phyloP scores from a whole-genome alignment of 2,797 vertebrate genomes.

The Falco columbarius region DNA sequence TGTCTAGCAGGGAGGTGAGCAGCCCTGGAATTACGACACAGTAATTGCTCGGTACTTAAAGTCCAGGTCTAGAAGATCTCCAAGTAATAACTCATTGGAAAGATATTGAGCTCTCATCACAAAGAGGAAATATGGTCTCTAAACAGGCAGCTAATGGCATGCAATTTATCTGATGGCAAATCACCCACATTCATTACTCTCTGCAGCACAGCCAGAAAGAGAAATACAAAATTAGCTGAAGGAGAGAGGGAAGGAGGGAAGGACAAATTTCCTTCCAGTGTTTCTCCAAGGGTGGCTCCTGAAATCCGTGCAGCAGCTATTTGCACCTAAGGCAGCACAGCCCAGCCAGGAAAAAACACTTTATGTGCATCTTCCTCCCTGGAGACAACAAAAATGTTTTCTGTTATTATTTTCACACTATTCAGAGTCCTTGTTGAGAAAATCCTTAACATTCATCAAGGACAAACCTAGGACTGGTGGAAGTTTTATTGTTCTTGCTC shows the following conservation, averaged over 20 bases:
- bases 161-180: slow-evolving; percentile 69
- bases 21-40: slow-evolving; percentile 33
- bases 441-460: not conserved
- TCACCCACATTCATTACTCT: slow-evolving; percentile 64
- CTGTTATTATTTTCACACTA: not conserved
- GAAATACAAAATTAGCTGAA: slow-evolving; percentile 45
- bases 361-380: not conserved
- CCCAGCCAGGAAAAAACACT: not conserved
- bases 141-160: slow-evolving; percentile 71
- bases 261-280: not conserved
- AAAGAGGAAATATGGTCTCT: slow-evolving; percentile 72
- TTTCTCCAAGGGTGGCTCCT: not conserved
- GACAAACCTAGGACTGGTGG: not conserved
- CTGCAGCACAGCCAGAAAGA: slow-evolving; percentile 25
- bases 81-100: slow-evolving; percentile 62
- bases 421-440: not conserved
- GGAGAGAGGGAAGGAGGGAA: slow-evolving; percentile 10
- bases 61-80: slow-evolving; percentile 45
- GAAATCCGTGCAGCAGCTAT: not conserved
- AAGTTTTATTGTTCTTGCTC: not conserved
- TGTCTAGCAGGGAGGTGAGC: not conserved
- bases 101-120: slow-evolving; percentile 65
- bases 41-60: slow-evolving; percentile 65
- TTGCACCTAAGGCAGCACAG: not conserved
- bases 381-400: not conserved